phyloP scores from a whole-genome alignment of 2,888 invertebrate species.

The Tineola bisselliella region DNA sequence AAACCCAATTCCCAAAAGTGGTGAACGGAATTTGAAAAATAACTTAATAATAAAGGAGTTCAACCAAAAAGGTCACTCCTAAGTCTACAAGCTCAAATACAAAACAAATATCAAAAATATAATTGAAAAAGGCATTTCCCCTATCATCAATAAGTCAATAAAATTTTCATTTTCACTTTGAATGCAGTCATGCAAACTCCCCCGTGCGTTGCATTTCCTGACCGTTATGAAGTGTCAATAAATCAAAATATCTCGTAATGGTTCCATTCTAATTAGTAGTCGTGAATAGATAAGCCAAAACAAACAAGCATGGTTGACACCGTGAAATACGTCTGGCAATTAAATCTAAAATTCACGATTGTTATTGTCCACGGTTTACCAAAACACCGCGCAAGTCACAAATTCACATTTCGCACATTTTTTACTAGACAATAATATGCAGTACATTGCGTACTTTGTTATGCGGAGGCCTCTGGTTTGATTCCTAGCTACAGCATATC shows the following conservation, averaged over 20 bases:
- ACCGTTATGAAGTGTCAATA: not conserved
- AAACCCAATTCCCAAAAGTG: too few species aligned
- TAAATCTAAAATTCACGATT: conserved; percentile 11
- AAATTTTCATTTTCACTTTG: conserved; percentile 3
- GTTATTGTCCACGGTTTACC: not conserved
- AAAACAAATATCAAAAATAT: not conserved
- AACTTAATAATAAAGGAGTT: too few species aligned
- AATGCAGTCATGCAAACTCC: not conserved
- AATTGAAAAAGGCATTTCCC: not conserved
- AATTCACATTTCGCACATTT: not conserved
- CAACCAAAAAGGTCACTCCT: not conserved
- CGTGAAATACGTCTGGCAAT: conserved; percentile 8
- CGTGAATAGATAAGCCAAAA: conserved; percentile 6
- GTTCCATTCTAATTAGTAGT: not conserved
- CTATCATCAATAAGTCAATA: conserved; percentile 3
- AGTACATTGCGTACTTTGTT: too few species aligned
- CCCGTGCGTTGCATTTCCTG: not conserved
- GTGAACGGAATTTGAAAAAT: too few species aligned
- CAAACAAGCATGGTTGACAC: conserved; percentile 1
- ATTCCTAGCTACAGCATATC: too few species aligned
- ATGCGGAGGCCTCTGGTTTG: too few species aligned
- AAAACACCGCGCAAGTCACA: not conserved
- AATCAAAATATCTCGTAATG: not conserved
- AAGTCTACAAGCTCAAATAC: not conserved
- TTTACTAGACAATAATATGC: too few species aligned